phyloP scores from a whole-genome alignment of 2,888 invertebrate genomes.

The Diplazon laetatorius region DNA sequence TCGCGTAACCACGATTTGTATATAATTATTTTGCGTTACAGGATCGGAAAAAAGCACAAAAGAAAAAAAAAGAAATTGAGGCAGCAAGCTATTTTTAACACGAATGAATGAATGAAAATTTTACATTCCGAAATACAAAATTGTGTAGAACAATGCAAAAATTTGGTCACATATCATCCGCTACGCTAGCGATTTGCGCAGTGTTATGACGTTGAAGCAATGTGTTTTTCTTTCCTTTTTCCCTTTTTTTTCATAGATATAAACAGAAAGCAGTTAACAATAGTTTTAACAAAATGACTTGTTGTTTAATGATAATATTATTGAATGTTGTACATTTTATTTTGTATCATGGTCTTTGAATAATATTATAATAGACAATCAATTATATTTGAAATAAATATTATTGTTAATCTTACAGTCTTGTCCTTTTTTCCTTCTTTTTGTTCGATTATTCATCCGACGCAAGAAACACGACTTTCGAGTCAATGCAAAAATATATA shows the following conservation, averaged over 20 bases:
- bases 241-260: not conserved
- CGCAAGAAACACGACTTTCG: not conserved
- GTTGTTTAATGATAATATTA: conserved; percentile 67
- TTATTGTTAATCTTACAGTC: conserved; percentile 78
- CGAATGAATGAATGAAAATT: conserved; percentile 6
- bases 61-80: conserved; percentile 36
- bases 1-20: conserved; percentile 40
- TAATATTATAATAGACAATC: conserved; percentile 62
- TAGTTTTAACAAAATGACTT: conserved; percentile 57
- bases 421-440: not conserved
- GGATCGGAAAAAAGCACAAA: conserved; percentile 25
- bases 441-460: not conserved
- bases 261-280: conserved; percentile 7
- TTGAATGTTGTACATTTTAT: conserved; percentile 68
- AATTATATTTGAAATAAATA: conserved; percentile 67
- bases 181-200: not conserved
- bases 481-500: conserved; percentile 32
- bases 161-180: not conserved
- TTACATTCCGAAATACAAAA: conserved; percentile 15
- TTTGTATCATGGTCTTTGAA: conserved; percentile 60
- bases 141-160: conserved; percentile 22
- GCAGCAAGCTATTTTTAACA: conserved; percentile 12
- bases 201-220: not conserved
- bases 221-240: not conserved
- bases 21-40: conserved; percentile 33